These are phyloP conservation scores for Chionodraco myersi DNA, from an alignment of 2,113 vertebrate genomes.

Conservation along the genomic window DNA sequence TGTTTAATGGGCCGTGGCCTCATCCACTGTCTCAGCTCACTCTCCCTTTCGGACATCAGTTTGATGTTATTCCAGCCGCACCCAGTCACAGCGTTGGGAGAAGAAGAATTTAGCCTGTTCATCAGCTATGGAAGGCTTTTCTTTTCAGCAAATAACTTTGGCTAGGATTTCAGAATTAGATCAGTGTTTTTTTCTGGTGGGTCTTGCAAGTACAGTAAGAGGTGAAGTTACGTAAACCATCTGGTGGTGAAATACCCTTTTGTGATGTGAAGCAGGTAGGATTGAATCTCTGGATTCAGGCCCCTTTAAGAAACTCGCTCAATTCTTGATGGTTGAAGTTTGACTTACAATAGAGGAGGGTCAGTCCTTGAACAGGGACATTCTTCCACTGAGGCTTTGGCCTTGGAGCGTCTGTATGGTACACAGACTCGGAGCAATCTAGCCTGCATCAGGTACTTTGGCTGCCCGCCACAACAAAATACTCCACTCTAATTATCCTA, in stretches of 20 bases:
- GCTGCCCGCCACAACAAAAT: constrained; percentile 77
- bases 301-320: constrained; percentile 18
- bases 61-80: constrained; percentile 75
- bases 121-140: constrained; percentile 44
- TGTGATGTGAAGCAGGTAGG: constrained; percentile 56
- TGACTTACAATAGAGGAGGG: constrained; percentile 15
- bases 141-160: constrained; percentile 58
- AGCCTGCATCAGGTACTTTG: constrained; percentile 70
- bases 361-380: constrained; percentile 32
- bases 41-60: constrained; percentile 54
- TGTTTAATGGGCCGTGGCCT: constrained; percentile 65
- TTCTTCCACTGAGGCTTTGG: constrained; percentile 33
- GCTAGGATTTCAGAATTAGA: constrained; percentile 58
- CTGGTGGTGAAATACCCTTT: constrained; percentile 35
- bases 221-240: constrained; percentile 50
- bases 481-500: constrained; percentile 77
- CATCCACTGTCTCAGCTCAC: constrained; percentile 63
- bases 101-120: constrained; percentile 40
- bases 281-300: constrained; percentile 1
- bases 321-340: constrained; percentile 6
- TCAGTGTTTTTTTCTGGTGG: constrained; percentile 66
- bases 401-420: constrained; percentile 43
- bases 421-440: constrained; percentile 39
- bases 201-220: constrained; percentile 34
- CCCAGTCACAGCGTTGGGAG: constrained; percentile 53